Percentiles rank a stretch among this genome's conserved stretches.
Conservation (phyloP, 2,888 invertebrate genomes). For the Caenorhabditis imperialis region DNA sequence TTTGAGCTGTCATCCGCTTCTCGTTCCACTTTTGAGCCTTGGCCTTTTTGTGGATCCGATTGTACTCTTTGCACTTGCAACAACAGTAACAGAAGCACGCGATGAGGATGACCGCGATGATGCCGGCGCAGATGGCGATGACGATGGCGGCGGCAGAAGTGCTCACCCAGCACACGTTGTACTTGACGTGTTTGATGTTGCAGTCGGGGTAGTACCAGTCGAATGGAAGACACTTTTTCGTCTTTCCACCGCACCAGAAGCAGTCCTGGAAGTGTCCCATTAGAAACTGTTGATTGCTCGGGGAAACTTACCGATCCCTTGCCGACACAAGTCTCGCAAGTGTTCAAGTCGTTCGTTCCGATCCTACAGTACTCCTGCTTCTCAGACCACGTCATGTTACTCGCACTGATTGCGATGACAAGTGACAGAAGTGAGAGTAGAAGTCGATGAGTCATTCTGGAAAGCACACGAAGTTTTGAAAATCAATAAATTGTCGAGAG, state of each 20-base stretch:
- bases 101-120: constrained; percentile 57
- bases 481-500: constrained; percentile 18
- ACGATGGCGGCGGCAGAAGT: constrained; percentile 66
- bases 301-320: constrained; percentile 58
- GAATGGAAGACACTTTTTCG: constrained; percentile 59
- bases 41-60: constrained; percentile 52
- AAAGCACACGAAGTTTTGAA: not conserved
- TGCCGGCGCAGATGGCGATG: constrained; percentile 59
- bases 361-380: constrained; percentile 52
- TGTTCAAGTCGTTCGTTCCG: constrained; percentile 46
- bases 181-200: constrained; percentile 63
- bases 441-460: constrained; percentile 33
- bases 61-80: constrained; percentile 57
- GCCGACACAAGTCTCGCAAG: constrained; percentile 61
- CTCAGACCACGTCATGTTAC: constrained; percentile 45
- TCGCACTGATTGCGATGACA: not conserved
- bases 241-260: constrained; percentile 69
- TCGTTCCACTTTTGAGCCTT: constrained; percentile 54
- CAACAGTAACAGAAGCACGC: constrained; percentile 55
- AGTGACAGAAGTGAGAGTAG: constrained; percentile 18
- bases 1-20: constrained; percentile 33
- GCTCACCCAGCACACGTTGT: constrained; percentile 68
- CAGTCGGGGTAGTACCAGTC: constrained; percentile 69
- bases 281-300: too few relatives aligned
- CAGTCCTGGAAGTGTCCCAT: constrained; percentile 40